A percentile compares a stretch with the other conserved stretches of the same genome.
phyloP scores from a whole-genome alignment of 1,140 invertebrate species.

The Drosophila arizonae region DNA sequence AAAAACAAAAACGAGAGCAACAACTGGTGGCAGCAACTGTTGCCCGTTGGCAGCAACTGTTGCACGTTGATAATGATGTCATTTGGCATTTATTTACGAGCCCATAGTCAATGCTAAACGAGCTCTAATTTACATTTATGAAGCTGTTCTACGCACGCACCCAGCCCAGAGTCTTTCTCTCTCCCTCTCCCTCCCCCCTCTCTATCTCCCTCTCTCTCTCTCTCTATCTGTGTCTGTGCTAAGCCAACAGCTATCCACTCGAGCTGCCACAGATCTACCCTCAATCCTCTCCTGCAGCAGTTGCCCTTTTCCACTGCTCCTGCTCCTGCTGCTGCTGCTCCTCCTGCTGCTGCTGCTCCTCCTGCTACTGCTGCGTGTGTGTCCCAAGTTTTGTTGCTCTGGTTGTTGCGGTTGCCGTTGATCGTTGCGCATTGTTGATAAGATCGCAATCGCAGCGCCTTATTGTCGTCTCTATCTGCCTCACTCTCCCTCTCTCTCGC shows the following conservation, averaged over 20 bases:
- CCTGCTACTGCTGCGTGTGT: constrained; percentile 59
- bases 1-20: constrained; percentile 53
- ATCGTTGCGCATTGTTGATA: constrained; percentile 75
- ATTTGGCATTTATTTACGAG: constrained; percentile 82
- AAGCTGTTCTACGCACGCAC: constrained; percentile 81
- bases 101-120: constrained; percentile 80
- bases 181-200: not conserved
- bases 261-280: not conserved
- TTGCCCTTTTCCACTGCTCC: not conserved
- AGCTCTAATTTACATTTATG: constrained; percentile 83
- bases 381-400: constrained; percentile 52
- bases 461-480: constrained; percentile 42
- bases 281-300: not conserved
- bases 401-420: constrained; percentile 49
- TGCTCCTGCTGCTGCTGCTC: constrained; percentile 38
- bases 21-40: constrained; percentile 12
- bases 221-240: constrained; percentile 33
- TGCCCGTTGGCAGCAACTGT: constrained; percentile 11
- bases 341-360: not conserved
- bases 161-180: constrained; percentile 50
- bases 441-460: constrained; percentile 73
- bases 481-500: constrained; percentile 3
- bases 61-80: constrained; percentile 79
- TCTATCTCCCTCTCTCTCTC: not conserved
- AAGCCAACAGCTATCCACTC: not conserved